A percentile compares a stretch with the other conserved stretches of the same genome.
Evolutionary conservation across 2,888 invertebrate species (phyloP).

Genomic region (Ochlodes sylvanus): DNA sequence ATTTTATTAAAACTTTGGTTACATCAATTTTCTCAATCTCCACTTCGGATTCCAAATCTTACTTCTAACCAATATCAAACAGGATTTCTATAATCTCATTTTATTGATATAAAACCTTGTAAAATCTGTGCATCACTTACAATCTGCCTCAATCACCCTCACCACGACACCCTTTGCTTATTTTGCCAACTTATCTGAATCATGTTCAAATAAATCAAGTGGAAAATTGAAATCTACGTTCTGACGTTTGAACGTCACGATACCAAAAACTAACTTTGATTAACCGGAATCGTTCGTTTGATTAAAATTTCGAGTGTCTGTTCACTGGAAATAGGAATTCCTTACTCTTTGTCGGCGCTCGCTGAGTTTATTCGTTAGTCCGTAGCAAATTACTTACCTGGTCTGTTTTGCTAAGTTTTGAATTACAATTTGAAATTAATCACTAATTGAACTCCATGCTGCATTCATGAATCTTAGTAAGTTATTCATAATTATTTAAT

Average conservation of each 20-base stretch:
- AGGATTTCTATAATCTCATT: not conserved
- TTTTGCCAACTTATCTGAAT: slow-evolving; percentile 58
- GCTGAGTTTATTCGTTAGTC: slow-evolving; percentile 25
- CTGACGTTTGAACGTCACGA: slow-evolving; percentile 48
- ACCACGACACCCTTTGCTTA: slow-evolving; percentile 21
- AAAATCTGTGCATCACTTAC: not conserved
- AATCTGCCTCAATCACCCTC: not conserved
- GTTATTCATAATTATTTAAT: no score
- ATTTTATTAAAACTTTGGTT: no score
- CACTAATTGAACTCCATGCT: not conserved
- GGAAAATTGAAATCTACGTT: slow-evolving; percentile 74
- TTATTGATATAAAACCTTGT: not conserved
- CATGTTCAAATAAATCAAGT: slow-evolving; percentile 72
- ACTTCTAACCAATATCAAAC: not conserved
- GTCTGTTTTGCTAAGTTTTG: slow-evolving; percentile 10
- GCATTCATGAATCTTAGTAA: no score
- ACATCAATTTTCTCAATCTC: no score
- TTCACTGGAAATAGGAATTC: slow-evolving; percentile 40
- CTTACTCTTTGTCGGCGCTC: slow-evolving; percentile 20
- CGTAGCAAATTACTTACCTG: slow-evolving; percentile 31
- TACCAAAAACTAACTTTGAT: slow-evolving; percentile 67
- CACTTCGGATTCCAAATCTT: no score
- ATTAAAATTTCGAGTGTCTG: slow-evolving; percentile 56
- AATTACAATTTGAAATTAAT: slow-evolving; percentile 19
- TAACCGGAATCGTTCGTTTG: slow-evolving; percentile 60